Base-by-base conservation (phyloP, 1,140 invertebrate species). In the Helicoverpa armigera region DNA sequence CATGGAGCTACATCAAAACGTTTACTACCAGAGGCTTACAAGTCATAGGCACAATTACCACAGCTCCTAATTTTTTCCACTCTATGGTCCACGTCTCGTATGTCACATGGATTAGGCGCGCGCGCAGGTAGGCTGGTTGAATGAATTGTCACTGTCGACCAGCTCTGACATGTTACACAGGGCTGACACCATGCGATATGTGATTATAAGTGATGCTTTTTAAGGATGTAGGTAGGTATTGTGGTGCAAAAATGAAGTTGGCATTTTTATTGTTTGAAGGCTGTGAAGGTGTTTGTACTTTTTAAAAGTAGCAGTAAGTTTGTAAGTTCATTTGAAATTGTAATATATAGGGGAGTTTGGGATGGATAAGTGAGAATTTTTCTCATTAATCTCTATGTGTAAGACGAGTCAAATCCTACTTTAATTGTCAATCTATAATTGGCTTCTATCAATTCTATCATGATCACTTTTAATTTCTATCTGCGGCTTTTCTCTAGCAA, bases 121-220 rank as follows among this genome's bases (percentile, higher is more conserved):
- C 88, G 88, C 91, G 89, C 92, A 94, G 92, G 92, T 94, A 94
- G 92, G 86, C 85, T 91, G 65, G 9, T 43, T 69, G 90, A 94
- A 92, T 94, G 89, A 92, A 92, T 94, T 94, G 92, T 94, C 90
- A 92, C 86, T 92, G 91, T 91, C 89, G 81, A 83, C 56, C 65
- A 67, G 78, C 82, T 83, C 81, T 93, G 91, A 92, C 91, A 89
- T 76, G 65, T 79, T 58, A 16, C 3, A 56, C 80, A 92, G 92
- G 92, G 92, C 69, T 92, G 85, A 60, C 85, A 74, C 61, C 48
- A 58, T 50, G 58, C 56, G 2, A 56, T 61, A 61, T 61, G 18
- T 29, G 58, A 75, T 75, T 69, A 69, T 69, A 69, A 69, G 65
- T 23, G 58, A 11, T 23, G 23, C 16, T 56, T 63, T 61, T 75